Evolutionary conservation across 2,113 vertebrate species (phyloP), one percentile per base, ranked within the genome.

Genomic region (Catagonus wagneri): DNA sequence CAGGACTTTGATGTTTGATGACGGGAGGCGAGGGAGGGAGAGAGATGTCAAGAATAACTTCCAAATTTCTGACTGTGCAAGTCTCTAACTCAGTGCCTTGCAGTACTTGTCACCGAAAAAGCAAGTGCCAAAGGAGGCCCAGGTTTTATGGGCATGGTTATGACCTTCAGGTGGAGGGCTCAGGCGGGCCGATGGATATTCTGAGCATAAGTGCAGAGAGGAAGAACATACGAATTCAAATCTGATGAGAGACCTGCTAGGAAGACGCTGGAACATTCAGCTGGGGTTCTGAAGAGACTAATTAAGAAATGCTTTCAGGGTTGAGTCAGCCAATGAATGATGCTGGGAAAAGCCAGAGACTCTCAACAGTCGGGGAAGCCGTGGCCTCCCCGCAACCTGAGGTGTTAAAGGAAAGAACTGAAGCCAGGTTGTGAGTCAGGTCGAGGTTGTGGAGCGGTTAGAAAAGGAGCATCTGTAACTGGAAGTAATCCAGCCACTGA

Each of bases 211-310:
- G 72, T 54, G 78, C 25, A 85, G n/a, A 27, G n/a, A 90, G 19
- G n/a, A 69, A 22, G 72, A n/a, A n/a, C n/a, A n/a, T n/a, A n/a
- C n/a, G n/a, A n/a, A n/a, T n/a, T n/a, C n/a, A n/a, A n/a, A n/a
- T n/a, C 71, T 63, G 52, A 56, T 76, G 60, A 60, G 50, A 58
- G 23, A 78, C 71, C 71, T 52, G 7, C 78, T 61, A 63, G n/a
- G 65, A 79, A 63, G 27, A 14, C 71, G 15, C 56, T 39, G 36
- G 56, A 61, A 78, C 63, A 44, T 39, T 71, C 44, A 91, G 36
- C 16, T 91, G 56, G 54, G 85, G 86, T 79, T 91, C 71, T 86
- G 39, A 80, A 71, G 72, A 95, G 27, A 63, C 56, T 63, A n/a
- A 32, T 83, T 69, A 63, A 71, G 52, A 90, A 85, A 69, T 27